Base-by-base conservation (phyloP, 1,140 invertebrate species). In the Drosophila kurseongensis region DNA sequence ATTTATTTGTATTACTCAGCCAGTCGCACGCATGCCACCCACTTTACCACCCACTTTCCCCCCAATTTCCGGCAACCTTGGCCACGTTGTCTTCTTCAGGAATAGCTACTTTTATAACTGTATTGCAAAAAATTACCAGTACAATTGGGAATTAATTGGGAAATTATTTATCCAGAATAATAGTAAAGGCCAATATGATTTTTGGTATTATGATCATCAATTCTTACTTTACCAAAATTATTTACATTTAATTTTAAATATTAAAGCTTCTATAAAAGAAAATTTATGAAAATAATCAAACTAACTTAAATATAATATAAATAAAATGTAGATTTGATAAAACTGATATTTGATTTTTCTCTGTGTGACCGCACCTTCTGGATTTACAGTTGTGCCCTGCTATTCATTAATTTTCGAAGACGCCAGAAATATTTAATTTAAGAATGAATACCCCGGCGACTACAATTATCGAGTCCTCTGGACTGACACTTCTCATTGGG, bases 321-420 rank as follows among this genome's bases (percentile, higher is more conserved):
- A 38, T 38, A 10, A 12, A 4, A 10, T 38, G 2, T 38, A 4
- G 10, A 38, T 23, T 29, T 13, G 36, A 38, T 13, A 1, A 6
- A 48, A 3, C 8, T 9, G 9, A 9, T 13, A 50, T 14, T 23
- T 0, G 1, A 10, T 69, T 65, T 48, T 23, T 32, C 8, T 5
- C 45, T 0, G 63, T 62, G 59, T 40, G 18, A 35, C 69, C 72
- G 32, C 69, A 73, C 69, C 69, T 75, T 62, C 52, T 67, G 62
- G 75, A 68, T 78, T 71, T 71, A 72, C 86, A 81, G 75, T 76
- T 81, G 77, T 74, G 85, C 63, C 51, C 69, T 75, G 75, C 83
- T 68, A 75, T 91, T 91, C 89, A 91, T 91, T 91, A 82, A 89
- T 89, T 89, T 91, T 89, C 79, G 77, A 91, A 89, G 75, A 85